Percentiles rank a stretch among this genome's conserved stretches.
Conservation (phyloP, 2,113 vertebrate genomes). For the Melozone crissalis region DNA sequence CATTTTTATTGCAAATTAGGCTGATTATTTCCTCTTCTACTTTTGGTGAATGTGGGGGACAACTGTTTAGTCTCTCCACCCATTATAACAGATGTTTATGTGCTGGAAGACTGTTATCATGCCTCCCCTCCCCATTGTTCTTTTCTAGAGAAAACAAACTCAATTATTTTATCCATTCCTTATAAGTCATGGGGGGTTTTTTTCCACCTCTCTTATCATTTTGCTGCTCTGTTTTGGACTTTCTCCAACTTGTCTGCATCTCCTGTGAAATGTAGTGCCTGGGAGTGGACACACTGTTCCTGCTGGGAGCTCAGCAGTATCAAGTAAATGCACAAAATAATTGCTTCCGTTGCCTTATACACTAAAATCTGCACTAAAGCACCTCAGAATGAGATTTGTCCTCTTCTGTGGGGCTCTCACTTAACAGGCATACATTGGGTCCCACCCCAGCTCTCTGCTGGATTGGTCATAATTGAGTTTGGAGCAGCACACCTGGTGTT, state of each 20-base stretch:
- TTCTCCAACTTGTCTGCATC: conserved; percentile 11
- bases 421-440: neutral
- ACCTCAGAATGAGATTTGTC: neutral
- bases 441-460: neutral
- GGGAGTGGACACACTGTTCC: conserved; percentile 17
- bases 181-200: neutral
- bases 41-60: conserved; percentile 33
- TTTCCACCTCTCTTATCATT: conserved; percentile 20
- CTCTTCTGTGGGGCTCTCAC: neutral
- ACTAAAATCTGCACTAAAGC: neutral
- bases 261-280: conserved; percentile 34
- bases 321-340: neutral
- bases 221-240: conserved; percentile 16
- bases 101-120: conserved; percentile 36
- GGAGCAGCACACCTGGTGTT: neutral
- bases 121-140: conserved; percentile 42
- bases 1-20: conserved; percentile 67
- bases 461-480: neutral
- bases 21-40: conserved; percentile 51
- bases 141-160: conserved; percentile 41
- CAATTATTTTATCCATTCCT: conserved; percentile 28
- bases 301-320: conserved; percentile 14
- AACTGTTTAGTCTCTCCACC: conserved; percentile 32
- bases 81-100: conserved; percentile 49
- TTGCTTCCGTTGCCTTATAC: conserved; percentile 12